Percentiles rank a stretch among this genome's conserved stretches.
These are phyloP conservation scores for Laterallus jamaicensis DNA, from an alignment of 2,113 vertebrate species.

Conservation along the genomic window DNA sequence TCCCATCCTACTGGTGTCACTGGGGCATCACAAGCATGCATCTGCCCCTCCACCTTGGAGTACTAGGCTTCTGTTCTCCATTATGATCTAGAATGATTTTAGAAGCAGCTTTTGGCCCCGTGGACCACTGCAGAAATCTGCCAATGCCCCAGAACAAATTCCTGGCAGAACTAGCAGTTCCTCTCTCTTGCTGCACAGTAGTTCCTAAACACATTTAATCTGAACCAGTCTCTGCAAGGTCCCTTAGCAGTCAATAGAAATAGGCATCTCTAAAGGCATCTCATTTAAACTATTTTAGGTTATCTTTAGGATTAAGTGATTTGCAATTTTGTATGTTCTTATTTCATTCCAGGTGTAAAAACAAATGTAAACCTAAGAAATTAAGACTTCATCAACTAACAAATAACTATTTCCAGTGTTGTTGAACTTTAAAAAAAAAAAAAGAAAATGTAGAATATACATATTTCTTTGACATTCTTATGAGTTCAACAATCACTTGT, in stretches of 20 bases:
- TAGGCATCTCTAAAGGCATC: background rate
- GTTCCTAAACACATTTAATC: background rate
- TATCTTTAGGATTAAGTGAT: background rate
- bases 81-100: background rate
- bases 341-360: background rate
- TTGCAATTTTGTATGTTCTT: background rate
- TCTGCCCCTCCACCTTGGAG: background rate
- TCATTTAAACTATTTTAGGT: background rate
- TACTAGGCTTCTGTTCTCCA: background rate
- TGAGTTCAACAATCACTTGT: background rate
- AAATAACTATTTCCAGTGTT: background rate
- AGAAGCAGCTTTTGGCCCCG: background rate
- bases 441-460: background rate
- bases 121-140: background rate
- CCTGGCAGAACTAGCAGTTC: background rate
- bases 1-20: accelerated
- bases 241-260: background rate
- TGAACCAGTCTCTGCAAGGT: background rate
- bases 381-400: background rate
- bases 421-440: background rate
- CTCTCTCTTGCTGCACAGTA: background rate
- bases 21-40: accelerated
- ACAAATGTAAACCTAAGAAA: background rate
- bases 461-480: background rate
- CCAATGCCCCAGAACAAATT: background rate